Percentiles rank a stretch among this genome's conserved stretches.
Conservation (phyloP, 2,113 vertebrate species). For the Zapornia atra region DNA sequence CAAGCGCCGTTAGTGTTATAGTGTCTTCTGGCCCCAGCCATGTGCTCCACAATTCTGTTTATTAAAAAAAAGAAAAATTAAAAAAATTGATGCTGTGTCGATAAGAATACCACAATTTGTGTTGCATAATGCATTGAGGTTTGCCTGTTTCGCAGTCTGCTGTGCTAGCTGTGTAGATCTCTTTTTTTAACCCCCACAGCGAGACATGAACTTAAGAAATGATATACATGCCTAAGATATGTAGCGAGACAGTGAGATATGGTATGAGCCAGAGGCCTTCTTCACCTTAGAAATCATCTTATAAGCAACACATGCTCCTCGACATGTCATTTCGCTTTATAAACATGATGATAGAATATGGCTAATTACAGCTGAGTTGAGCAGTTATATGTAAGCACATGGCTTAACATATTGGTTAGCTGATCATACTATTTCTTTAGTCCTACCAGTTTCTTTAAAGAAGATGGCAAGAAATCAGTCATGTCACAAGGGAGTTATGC, state of each 20-base stretch:
- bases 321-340: constrained; percentile 21
- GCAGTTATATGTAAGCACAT: constrained; percentile 41
- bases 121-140: not conserved
- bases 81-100: not conserved
- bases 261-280: constrained; percentile 12
- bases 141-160: constrained; percentile 1
- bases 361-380: constrained; percentile 18
- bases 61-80: not conserved
- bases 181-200: not conserved
- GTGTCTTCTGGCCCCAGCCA: not conserved
- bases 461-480: not conserved
- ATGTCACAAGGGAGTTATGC: not conserved
- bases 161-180: not conserved
- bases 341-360: constrained; percentile 4
- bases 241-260: not conserved
- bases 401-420: constrained; percentile 9
- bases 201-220: not conserved
- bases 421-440: not conserved
- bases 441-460: not conserved
- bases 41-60: not conserved
- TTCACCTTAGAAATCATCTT: constrained; percentile 34
- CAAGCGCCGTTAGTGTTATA: not conserved
- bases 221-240: not conserved
- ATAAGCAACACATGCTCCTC: constrained; percentile 15
- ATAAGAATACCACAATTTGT: not conserved